Conservation (phyloP, 2,888 invertebrate genomes). For the Caenorhabditis sp. region DNA sequence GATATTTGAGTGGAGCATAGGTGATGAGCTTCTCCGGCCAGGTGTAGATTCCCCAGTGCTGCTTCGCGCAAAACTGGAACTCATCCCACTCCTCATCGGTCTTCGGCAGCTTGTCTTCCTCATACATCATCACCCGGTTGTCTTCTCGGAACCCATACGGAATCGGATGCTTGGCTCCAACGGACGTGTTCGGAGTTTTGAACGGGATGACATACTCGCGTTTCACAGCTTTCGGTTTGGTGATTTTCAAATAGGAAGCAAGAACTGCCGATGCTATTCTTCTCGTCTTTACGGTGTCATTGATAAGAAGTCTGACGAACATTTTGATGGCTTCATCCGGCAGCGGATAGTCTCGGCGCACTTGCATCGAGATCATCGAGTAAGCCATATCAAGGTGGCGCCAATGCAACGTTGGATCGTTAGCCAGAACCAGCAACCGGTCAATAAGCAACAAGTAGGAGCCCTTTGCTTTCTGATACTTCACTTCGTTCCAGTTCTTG, state of each 20-base stretch:
- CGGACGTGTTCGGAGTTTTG: slow-evolving; percentile 68
- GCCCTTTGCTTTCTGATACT: slow-evolving; percentile 35
- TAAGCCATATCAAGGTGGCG: slow-evolving; percentile 89
- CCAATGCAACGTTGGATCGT: slow-evolving; percentile 87
- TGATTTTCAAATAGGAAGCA: slow-evolving; percentile 79
- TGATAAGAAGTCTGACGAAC: slow-evolving; percentile 87
- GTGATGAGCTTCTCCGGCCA: slow-evolving; percentile 85
- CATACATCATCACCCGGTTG: slow-evolving; percentile 82
- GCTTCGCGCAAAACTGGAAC: slow-evolving; percentile 88
- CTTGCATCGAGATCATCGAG: slow-evolving; percentile 88
- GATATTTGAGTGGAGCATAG: slow-evolving; percentile 75
- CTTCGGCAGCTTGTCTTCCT: slow-evolving; percentile 85
- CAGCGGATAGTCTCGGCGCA: slow-evolving; percentile 86
- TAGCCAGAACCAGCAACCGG: slow-evolving; percentile 63
- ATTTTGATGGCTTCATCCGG: slow-evolving; percentile 87
- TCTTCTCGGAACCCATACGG: slow-evolving; percentile 87
- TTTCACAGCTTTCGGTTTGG: slow-evolving; percentile 78
- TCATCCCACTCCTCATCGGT: slow-evolving; percentile 89
- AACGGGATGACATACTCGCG: slow-evolving; percentile 58
- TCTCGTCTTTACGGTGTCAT: slow-evolving; percentile 90
- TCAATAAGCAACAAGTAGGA: slow-evolving; percentile 68
- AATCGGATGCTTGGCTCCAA: slow-evolving; percentile 80
- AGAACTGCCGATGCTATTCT: slow-evolving; percentile 84
- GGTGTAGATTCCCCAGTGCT: slow-evolving; percentile 86
- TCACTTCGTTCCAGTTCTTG: slow-evolving; percentile 27